Evolutionary conservation across 2,113 vertebrate genomes (phyloP).

Genomic region (Crotalus horridus): DNA sequence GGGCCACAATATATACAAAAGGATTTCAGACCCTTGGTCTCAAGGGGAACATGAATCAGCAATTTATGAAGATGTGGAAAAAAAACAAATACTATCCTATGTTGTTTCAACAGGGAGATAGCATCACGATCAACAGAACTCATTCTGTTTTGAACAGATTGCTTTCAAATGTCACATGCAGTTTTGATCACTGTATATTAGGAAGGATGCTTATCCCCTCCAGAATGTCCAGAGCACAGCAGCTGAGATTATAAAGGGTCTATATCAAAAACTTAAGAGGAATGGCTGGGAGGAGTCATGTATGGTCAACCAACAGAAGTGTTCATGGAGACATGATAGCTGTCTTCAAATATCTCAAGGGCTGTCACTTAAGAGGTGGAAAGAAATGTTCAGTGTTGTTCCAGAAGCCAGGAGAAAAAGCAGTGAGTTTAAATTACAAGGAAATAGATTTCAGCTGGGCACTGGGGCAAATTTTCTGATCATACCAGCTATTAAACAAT

Average conservation of each 20-base stretch:
- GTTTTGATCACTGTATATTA: not conserved
- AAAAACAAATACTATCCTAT: not conserved
- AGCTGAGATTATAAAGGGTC: not conserved
- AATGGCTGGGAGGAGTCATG: not conserved
- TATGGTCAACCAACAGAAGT: not conserved
- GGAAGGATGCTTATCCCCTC: not conserved
- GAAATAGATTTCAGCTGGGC: not conserved
- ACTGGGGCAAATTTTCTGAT: not conserved
- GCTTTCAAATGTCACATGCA: not conserved
- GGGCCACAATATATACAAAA: not conserved
- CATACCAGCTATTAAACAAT: not conserved
- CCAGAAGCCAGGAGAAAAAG: not conserved
- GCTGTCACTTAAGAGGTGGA: not conserved
- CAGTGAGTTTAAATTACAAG: not conserved
- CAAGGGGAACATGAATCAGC: not conserved
- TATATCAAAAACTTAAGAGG: not conserved
- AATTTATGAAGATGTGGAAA: not conserved
- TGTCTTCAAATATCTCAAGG: not conserved
- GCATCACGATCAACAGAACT: not conserved
- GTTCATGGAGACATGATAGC: not conserved
- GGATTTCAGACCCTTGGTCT: not conserved
- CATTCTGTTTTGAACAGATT: not conserved
- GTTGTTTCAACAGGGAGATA: not conserved
- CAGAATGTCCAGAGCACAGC: not conserved
- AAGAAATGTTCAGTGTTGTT: not conserved